Conservation (phyloP, 2,888 invertebrate genomes). For the Thera britannica region DNA sequence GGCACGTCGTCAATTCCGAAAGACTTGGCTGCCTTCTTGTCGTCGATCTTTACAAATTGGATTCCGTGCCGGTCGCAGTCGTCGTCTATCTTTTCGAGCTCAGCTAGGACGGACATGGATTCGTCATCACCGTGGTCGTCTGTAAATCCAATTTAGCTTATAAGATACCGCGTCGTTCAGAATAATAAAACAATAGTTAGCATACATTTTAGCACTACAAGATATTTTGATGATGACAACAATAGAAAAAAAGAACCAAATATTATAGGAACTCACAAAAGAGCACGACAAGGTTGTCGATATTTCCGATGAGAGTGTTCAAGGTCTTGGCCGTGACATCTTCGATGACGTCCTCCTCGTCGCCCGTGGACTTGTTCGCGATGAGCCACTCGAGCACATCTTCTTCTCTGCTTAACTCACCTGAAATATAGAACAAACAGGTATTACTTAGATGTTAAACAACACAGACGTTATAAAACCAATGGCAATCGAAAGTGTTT, state of each 20-base stretch:
- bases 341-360: conserved; percentile 97
- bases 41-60: conserved; percentile 97
- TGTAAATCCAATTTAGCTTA: conserved; percentile 60
- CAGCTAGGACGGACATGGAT: conserved; percentile 92
- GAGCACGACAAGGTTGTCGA: conserved; percentile 95
- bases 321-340: conserved; percentile 96
- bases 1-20: conserved; percentile 94
- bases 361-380: conserved; percentile 96
- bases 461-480: not conserved
- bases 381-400: conserved; percentile 97
- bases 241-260: not conserved
- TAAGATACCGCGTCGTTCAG: not conserved
- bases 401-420: conserved; percentile 95
- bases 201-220: not conserved
- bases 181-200: too few species aligned
- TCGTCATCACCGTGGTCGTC: conserved; percentile 96
- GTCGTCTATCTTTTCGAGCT: conserved; percentile 96
- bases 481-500: not conserved
- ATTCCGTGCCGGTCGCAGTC: conserved; percentile 96
- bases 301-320: conserved; percentile 93
- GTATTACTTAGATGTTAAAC: not conserved
- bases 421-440: conserved; percentile 62
- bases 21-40: conserved; percentile 91
- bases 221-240: not conserved
- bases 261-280: conserved; percentile 90